Base-by-base conservation (phyloP, 2,113 vertebrate genomes). In the Dascyllus trimaculatus region DNA sequence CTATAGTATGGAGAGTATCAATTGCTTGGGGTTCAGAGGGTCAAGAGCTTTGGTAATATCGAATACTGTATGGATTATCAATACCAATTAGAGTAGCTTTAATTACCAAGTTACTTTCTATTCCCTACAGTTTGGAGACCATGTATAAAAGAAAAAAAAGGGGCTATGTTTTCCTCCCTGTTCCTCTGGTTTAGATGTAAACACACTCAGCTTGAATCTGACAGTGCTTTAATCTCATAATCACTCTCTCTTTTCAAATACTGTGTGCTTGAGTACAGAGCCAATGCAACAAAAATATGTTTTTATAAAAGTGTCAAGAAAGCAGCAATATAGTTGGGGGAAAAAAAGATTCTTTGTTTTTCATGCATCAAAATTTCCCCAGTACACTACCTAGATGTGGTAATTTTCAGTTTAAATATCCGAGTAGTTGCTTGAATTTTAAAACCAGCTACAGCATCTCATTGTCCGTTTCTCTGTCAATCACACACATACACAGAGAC, bases 401-500 rank as follows among this genome's bases (percentile, higher is more conserved):
- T 58, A 11, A 61, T 51, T 15, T 52, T 53, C n/a, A 18, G 4
- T 13, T 46, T 24, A 21, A 62, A 52, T 45, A 43, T 35, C 51
- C 21, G 45, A 59, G 19, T 8, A 61, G 19, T n/a, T 64, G 40
- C 15, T 19, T 60, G 29, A 53, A 64, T 60, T 45, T 56, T 43
- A 19, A 58, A 82, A 38, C 19, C 17, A 26, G 14, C 17, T 14
- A 58, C 13, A 57, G 21, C 46, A 17, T 57, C 52, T 49, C 18
- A 17, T 5, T 56, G 32, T 25, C 25, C 13, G 5, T 29, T 49
- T 53, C 49, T 52, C 26, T 48, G 22, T 58, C 43, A 68, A 0
- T 57, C 57, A 51, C 75, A 17, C 62, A 52, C n/a, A 35, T 48
- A 38, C 25, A 61, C 43, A 59, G 22, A 46, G 19, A 29, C 56